A percentile compares a stretch with the other conserved stretches of the same genome.
Evolutionary conservation across 1,140 invertebrate species (phyloP).

Genomic region (Lineus longissimus): DNA sequence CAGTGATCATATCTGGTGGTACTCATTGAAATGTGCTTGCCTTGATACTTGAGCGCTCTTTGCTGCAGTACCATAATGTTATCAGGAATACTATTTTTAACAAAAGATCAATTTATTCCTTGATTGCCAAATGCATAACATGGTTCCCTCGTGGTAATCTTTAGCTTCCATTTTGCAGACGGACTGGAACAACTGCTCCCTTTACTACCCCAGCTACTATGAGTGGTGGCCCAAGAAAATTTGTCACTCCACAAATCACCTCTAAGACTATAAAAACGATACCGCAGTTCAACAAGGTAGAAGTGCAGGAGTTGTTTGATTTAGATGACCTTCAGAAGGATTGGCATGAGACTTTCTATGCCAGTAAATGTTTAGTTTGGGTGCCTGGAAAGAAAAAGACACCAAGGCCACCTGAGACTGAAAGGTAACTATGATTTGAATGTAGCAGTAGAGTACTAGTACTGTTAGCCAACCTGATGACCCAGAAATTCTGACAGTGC

Average conservation of each 20-base stretch:
- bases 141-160: neutral
- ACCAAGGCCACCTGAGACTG: neutral
- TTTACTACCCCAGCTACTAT: neutral
- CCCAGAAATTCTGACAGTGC: too few species aligned
- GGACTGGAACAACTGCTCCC: neutral
- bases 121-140: too few species aligned
- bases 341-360: conserved; percentile 41
- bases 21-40: too few species aligned
- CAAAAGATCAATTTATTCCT: too few species aligned
- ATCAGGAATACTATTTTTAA: too few species aligned
- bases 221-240: conserved; percentile 22
- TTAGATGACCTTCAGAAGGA: conserved; percentile 32
- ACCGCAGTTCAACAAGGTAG: conserved; percentile 22
- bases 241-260: conserved; percentile 18
- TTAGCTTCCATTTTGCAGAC: neutral
- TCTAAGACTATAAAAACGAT: neutral
- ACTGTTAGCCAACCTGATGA: too few species aligned
- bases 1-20: too few species aligned
- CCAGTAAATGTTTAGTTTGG: conserved; percentile 41
- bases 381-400: conserved; percentile 33
- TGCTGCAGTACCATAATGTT: too few species aligned
- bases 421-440: neutral
- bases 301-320: conserved; percentile 47
- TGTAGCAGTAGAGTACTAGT: too few species aligned
- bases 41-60: too few species aligned